Evolutionary conservation across 2,797 vertebrate species (phyloP).

Genomic region (Anas acuta): DNA sequence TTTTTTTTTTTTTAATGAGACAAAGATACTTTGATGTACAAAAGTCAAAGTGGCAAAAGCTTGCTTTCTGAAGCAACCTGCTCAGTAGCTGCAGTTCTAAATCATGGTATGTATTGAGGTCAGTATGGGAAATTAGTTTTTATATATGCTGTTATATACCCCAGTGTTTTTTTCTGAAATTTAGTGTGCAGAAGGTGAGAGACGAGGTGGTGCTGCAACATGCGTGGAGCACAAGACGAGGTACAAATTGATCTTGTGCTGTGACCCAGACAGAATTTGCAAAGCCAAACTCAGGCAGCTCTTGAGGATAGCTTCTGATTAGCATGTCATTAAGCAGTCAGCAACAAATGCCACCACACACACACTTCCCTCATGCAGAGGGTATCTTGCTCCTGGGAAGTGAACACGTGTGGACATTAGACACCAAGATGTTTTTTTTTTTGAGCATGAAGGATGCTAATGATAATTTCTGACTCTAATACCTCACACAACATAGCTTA

Average conservation of each 20-base stretch:
- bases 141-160: background rate
- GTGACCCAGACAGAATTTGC: background rate
- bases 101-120: rapidly evolving
- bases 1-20: background rate
- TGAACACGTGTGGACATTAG: background rate
- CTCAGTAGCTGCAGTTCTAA: background rate
- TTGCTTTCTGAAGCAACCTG: background rate
- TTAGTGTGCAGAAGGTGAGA: background rate
- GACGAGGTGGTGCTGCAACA: background rate
- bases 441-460: background rate
- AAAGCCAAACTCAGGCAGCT: background rate
- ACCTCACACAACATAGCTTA: background rate
- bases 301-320: background rate
- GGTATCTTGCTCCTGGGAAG: background rate
- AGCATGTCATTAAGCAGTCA: background rate
- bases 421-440: background rate
- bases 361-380: background rate
- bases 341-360: background rate
- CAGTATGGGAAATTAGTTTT: background rate
- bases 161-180: background rate
- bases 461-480: background rate
- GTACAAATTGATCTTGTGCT: background rate
- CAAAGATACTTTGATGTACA: background rate
- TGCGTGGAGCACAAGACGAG: background rate
- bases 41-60: background rate